Base-by-base conservation (phyloP, 2,113 vertebrate genomes). In the Cyphotilapia sp. region DNA sequence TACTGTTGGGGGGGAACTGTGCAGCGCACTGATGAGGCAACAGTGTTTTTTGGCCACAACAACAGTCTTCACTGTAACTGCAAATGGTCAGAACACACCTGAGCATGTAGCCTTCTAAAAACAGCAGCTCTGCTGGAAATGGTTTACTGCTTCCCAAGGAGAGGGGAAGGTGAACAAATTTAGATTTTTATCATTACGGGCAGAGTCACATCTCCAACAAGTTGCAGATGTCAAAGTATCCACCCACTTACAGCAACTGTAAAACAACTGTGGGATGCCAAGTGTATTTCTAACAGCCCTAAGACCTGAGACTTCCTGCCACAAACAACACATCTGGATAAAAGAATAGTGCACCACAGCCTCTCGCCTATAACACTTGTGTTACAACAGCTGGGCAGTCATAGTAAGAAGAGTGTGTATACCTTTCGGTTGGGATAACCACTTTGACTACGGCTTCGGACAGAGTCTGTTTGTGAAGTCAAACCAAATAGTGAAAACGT, bases 391-490 rank as follows among this genome's bases (percentile, higher is more conserved):
- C 92, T 91, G 93, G 82, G 94, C 91, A 95, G 94, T 93, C 91
- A 90, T 95, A 95, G 95, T 85, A 95, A 91, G 93, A 93, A 95
- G 93, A 96, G 96, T 96, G 96, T 96, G 95, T 96, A 95, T 97
- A 97, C 97, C 97, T 97, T 96, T 97, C 96, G 86, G 96, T 96
- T 89, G 97, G 97, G 96, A 97, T 96, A 96, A 97, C 97, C 97
- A 97, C 97, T 97, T 97, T 97, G 96, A 97, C 97, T 95, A 97
- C 94, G 93, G 97, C 97, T 95, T 97, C 97, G 95, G 96, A 97
- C 96, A 97, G 96, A 97, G 94, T 97, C 97, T 97, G 97, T 97
- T 97, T 95, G 94, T 96, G 95, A 96, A 96, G 96, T 96, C 96
- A 97, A 95, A 97, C 83, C 96, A 96, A 96, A 97, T 95, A 95